These are phyloP conservation scores for Ursus arctos DNA, from an alignment of 2,113 vertebrate species.

Conservation along the genomic window DNA sequence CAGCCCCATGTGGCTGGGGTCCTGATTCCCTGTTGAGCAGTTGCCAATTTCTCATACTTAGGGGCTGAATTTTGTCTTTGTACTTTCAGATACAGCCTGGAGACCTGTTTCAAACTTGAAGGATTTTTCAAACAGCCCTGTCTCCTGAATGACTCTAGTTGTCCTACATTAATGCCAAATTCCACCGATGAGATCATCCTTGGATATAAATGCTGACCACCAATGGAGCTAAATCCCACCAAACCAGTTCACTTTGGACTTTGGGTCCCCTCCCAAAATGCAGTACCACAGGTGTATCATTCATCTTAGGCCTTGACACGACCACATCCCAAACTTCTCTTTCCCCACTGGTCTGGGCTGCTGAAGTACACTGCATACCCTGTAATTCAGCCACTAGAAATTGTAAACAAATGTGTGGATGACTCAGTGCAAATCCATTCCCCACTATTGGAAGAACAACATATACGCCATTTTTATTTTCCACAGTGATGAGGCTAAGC, in stretches of 20 bases:
- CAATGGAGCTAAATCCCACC: background rate
- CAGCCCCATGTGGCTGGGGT: background rate
- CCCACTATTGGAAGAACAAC: background rate
- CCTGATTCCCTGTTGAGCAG: background rate
- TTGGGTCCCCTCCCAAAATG: background rate
- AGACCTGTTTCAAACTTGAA: background rate
- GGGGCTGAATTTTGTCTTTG: conserved; percentile 10
- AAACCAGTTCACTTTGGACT: background rate
- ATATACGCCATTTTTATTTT: background rate
- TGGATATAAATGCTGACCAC: background rate
- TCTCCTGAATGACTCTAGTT: background rate
- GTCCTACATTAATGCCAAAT: background rate
- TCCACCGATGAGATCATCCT: background rate
- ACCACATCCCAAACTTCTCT: background rate
- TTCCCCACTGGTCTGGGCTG: background rate
- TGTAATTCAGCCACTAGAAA: background rate
- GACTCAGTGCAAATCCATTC: background rate
- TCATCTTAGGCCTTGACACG: background rate
- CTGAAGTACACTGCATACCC: background rate
- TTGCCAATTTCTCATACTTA: background rate
- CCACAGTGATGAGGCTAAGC: background rate
- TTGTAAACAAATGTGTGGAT: background rate
- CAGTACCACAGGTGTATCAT: background rate
- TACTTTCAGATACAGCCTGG: background rate
- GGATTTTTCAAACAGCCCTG: background rate